Evolutionary conservation across 2,113 vertebrate genomes (phyloP).

Genomic region (Oophaga pumilio): DNA sequence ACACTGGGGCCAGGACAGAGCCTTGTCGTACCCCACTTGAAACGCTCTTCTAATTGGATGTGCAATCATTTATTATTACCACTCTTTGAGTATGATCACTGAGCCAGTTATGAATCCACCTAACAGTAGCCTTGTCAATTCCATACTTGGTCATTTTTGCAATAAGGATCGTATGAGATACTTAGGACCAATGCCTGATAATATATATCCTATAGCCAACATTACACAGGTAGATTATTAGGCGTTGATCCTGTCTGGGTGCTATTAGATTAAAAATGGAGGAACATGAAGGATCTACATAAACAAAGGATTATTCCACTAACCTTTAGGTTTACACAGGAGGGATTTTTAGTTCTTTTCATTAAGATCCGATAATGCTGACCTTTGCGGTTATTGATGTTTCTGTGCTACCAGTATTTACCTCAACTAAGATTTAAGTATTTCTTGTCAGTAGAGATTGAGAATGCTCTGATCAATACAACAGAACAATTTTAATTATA

Average conservation of each 20-base stretch:
- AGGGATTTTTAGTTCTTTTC: background rate
- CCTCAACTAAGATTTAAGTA: background rate
- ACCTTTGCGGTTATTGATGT: background rate
- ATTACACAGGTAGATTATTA: background rate
- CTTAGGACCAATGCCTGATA: background rate
- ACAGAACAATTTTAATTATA: background rate
- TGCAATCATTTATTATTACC: too few species aligned
- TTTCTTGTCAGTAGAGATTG: background rate
- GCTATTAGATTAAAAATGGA: background rate
- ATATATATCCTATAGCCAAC: background rate
- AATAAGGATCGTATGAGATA: background rate
- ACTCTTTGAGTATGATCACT: background rate
- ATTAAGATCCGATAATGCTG: conserved; percentile 1
- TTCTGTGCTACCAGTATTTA: background rate
- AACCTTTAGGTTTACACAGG: background rate
- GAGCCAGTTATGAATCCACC: background rate
- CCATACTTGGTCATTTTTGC: too few species aligned
- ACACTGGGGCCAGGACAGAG: too few species aligned
- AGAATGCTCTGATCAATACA: background rate
- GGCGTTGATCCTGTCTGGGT: background rate
- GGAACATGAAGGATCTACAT: background rate
- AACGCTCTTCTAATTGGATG: too few species aligned
- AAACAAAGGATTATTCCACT: background rate
- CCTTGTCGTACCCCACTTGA: too few species aligned
- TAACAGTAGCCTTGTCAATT: too few species aligned